Percentiles rank a stretch among this genome's conserved stretches.
Conservation (phyloP, 2,797 vertebrate genomes). For the Zalophus californianus region DNA sequence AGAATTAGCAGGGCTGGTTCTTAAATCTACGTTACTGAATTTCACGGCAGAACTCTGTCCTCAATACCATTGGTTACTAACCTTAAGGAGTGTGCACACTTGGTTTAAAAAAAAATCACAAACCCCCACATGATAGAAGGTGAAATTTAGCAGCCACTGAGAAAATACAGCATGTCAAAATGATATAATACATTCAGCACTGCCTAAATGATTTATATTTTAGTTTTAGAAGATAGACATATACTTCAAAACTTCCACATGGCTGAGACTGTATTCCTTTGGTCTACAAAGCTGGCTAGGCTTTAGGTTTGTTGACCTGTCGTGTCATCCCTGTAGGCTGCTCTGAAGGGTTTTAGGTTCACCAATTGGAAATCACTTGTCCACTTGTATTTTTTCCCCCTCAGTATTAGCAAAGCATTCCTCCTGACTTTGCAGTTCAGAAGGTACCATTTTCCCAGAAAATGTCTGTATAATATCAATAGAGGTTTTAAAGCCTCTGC, state of each 20-base stretch:
- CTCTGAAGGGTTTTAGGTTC: background rate
- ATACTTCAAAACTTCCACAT: background rate
- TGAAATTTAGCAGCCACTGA: background rate
- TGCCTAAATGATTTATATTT: background rate
- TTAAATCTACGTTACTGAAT: background rate
- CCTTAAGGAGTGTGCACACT: background rate
- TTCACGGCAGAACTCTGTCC: background rate
- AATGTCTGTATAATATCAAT: background rate
- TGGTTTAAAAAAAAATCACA: background rate
- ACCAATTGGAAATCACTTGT: background rate
- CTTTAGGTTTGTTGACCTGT: background rate
- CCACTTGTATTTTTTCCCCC: background rate
- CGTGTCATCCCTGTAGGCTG: background rate
- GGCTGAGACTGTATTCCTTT: background rate
- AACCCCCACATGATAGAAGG: background rate
- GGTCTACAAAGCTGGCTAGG: background rate
- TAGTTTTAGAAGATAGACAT: background rate
- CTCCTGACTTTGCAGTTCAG: background rate
- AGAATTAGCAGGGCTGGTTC: background rate
- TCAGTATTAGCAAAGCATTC: background rate
- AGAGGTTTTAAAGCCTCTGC: conserved; percentile 24
- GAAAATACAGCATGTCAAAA: background rate
- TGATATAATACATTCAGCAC: background rate
- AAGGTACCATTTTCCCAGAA: background rate
- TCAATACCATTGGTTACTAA: background rate